A percentile compares a stretch with the other conserved stretches of the same genome.
phyloP scores from a whole-genome alignment of 35 echinoderm and acorn worm species.

The Ophiothrix spiculata region DNA sequence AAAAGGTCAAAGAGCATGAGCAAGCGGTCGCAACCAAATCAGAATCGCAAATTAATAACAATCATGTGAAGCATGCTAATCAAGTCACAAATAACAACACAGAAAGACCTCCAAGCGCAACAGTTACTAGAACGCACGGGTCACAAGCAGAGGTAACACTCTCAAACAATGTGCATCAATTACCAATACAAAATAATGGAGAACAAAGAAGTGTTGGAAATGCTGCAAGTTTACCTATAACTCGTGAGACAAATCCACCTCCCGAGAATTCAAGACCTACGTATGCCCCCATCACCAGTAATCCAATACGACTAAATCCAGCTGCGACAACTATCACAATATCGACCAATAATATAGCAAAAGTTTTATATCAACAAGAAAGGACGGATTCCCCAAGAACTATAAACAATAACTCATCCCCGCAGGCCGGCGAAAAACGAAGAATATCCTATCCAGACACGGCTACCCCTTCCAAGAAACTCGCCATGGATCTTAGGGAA shows the following conservation, averaged over 20 bases:
- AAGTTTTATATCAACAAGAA: slow-evolving; percentile 14
- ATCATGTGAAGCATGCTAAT: neutral
- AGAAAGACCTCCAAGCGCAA: neutral
- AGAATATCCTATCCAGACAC: slow-evolving; percentile 44
- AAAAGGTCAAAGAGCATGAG: neutral
- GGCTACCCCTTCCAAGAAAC: slow-evolving; percentile 79
- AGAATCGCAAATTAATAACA: neutral
- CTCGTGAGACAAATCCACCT: neutral
- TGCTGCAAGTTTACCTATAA: too few relatives aligned
- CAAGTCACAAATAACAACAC: neutral
- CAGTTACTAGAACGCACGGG: neutral
- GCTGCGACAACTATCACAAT: slow-evolving; percentile 27
- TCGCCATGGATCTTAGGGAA: slow-evolving; percentile 61
- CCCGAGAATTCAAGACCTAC: neutral
- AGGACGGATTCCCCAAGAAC: neutral
- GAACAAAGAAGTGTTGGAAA: too few relatives aligned
- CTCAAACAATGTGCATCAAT: neutral
- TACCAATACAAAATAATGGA: too few relatives aligned
- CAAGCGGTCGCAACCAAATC: neutral
- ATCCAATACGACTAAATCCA: neutral
- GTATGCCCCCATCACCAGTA: neutral
- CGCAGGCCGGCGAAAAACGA: slow-evolving; percentile 10
- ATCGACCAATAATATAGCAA: slow-evolving; percentile 30
- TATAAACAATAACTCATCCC: neutral
- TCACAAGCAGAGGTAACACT: neutral